Conservation (phyloP, 2,888 invertebrate species). For the Criorhina ranunculi region DNA sequence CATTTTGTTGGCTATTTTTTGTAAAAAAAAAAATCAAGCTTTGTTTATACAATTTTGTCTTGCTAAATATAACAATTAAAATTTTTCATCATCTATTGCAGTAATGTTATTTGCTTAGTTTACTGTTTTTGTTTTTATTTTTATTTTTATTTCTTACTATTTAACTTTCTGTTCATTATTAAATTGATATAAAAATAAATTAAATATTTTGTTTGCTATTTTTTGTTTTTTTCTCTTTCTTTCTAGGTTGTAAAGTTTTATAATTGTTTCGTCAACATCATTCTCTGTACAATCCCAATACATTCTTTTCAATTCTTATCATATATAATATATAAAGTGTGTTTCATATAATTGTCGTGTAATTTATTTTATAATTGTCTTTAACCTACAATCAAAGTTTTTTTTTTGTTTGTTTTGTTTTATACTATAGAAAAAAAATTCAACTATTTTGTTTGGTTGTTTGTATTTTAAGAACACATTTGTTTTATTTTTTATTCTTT, state of each 20-base stretch:
- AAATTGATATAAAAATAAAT: slow-evolving; percentile 77
- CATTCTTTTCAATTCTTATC: slow-evolving; percentile 47
- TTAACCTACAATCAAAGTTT: slow-evolving; percentile 67
- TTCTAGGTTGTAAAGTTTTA: slow-evolving; percentile 66
- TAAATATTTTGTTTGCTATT: slow-evolving; percentile 69
- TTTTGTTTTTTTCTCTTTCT: slow-evolving; percentile 32
- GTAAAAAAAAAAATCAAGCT: slow-evolving; percentile 22
- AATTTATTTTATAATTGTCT: slow-evolving; percentile 79
- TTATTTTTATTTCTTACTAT: slow-evolving; percentile 36
- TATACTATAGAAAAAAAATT: slow-evolving; percentile 64
- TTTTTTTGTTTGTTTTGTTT: slow-evolving; percentile 50
- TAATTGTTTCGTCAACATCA: slow-evolving; percentile 72
- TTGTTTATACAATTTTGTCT: slow-evolving; percentile 20
- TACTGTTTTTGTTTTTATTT: slow-evolving; percentile 30
- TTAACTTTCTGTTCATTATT: slow-evolving; percentile 44
- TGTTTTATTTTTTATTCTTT: slow-evolving; percentile 31
- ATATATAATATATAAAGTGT: slow-evolving; percentile 51
- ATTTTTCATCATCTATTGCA: slow-evolving; percentile 16
- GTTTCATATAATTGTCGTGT: slow-evolving; percentile 78
- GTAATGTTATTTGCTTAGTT: slow-evolving; percentile 21
- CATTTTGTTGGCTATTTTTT: background rate
- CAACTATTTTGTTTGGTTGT: slow-evolving; percentile 62
- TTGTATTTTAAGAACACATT: slow-evolving; percentile 69
- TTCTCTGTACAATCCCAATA: slow-evolving; percentile 69
- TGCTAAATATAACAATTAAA: slow-evolving; percentile 11